A percentile compares a stretch with the other conserved stretches of the same genome.
phyloP scores from a whole-genome alignment of 2,888 invertebrate species.

The Papilio demoleus region DNA sequence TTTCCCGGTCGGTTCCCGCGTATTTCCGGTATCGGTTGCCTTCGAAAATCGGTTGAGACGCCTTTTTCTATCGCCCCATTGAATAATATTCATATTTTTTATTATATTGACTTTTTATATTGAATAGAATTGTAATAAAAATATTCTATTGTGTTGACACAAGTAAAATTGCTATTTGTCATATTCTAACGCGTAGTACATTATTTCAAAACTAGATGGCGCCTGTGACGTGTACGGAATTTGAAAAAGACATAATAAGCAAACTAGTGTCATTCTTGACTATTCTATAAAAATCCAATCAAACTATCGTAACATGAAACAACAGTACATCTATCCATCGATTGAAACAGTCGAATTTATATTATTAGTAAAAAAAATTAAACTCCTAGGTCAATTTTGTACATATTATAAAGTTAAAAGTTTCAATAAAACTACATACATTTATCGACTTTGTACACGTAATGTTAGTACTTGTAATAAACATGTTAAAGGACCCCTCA shows the following conservation, averaged over 20 bases:
- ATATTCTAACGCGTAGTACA: too few relatives aligned
- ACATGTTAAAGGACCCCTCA: slow-evolving; percentile 28
- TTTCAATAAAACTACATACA: background rate
- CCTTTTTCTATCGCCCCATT: slow-evolving; percentile 48
- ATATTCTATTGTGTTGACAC: too few relatives aligned
- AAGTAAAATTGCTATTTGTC: background rate
- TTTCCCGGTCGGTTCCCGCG: slow-evolving; percentile 81
- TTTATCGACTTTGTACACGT: background rate
- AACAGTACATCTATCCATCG: too few relatives aligned
- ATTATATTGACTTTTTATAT: slow-evolving; percentile 65
- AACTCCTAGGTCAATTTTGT: too few relatives aligned
- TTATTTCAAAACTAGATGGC: too few relatives aligned
- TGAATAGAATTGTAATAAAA: background rate
- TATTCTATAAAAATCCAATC: too few relatives aligned
- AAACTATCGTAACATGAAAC: too few relatives aligned
- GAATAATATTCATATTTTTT: slow-evolving; percentile 66
- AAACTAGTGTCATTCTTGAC: too few relatives aligned
- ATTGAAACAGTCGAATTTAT: too few relatives aligned
- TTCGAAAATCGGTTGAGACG: slow-evolving; percentile 73
- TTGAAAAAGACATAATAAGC: too few relatives aligned
- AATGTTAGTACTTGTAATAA: slow-evolving; percentile 36
- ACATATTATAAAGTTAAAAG: background rate
- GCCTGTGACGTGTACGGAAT: too few relatives aligned
- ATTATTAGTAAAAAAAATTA: too few relatives aligned
- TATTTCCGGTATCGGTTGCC: slow-evolving; percentile 70